Conservation (phyloP, 1,140 invertebrate species). For the Ostrea edulis region DNA sequence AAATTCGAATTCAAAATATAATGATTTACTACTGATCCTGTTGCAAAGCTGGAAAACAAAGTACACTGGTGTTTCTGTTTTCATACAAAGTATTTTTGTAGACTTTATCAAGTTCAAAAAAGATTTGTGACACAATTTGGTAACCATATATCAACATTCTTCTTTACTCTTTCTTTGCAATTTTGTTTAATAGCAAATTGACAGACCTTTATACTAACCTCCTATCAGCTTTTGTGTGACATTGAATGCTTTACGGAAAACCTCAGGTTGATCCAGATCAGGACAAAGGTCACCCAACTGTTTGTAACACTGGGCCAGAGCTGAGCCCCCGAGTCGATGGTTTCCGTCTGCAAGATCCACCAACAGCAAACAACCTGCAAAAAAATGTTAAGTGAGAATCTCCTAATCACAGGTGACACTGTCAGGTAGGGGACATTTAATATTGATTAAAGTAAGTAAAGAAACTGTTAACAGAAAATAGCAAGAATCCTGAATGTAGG, state of each 20-base stretch:
- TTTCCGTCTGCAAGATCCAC: constrained; percentile 85
- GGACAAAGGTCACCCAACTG: constrained; percentile 91
- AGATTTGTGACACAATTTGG: too few species aligned
- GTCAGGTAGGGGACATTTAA: neutral
- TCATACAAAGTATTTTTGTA: too few species aligned
- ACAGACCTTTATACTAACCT: constrained; percentile 78
- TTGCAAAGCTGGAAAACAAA: too few species aligned
- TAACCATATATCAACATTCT: too few species aligned
- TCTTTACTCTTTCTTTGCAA: too few species aligned
- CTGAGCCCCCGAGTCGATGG: constrained; percentile 92
- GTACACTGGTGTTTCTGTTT: too few species aligned
- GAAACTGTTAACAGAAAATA: neutral
- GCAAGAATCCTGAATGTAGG: neutral
- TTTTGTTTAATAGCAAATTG: neutral
- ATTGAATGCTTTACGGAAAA: constrained; percentile 88
- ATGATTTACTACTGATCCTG: too few species aligned
- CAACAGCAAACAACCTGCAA: constrained; percentile 83
- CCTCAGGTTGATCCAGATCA: constrained; percentile 87
- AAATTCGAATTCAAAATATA: too few species aligned
- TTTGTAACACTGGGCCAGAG: constrained; percentile 93
- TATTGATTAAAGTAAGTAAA: neutral
- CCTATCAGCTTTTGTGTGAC: constrained; percentile 90
- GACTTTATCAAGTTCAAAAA: too few species aligned
- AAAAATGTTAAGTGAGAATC: neutral
- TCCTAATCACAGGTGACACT: constrained; percentile 38